A percentile compares a stretch with the other conserved stretches of the same genome.
These are phyloP conservation scores for Sterrhoptilus dennistouni DNA, from an alignment of 2,113 vertebrate genomes.

Conservation along the genomic window DNA sequence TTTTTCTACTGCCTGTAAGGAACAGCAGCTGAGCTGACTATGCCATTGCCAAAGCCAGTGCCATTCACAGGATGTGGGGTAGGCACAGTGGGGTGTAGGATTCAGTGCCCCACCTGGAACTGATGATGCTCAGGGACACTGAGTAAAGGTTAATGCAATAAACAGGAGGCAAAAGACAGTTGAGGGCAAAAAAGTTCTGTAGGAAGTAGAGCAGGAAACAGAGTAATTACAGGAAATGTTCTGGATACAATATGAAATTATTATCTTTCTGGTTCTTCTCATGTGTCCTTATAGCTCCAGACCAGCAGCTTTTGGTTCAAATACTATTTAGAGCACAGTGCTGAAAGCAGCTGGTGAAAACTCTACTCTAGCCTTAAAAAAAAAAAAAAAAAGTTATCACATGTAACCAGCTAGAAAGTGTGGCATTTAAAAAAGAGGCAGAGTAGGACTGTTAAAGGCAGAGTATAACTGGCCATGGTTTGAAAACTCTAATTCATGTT, in stretches of 20 bases:
- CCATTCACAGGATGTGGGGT: background rate
- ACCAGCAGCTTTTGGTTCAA: background rate
- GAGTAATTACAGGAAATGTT: constrained; percentile 17
- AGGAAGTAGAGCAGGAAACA: constrained; percentile 12
- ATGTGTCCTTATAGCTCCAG: background rate
- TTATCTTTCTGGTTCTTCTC: constrained; percentile 8
- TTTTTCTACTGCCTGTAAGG: background rate
- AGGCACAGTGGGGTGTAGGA: background rate
- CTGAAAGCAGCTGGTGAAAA: background rate
- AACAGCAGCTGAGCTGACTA: background rate
- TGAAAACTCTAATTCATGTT: background rate
- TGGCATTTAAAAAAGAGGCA: background rate
- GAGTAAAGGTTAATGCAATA: background rate
- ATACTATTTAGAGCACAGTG: background rate
- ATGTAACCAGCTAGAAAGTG: background rate
- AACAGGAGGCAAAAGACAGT: background rate
- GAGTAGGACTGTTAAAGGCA: background rate
- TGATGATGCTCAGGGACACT: background rate
- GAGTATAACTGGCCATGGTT: background rate
- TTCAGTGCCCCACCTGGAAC: background rate
- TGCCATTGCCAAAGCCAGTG: background rate
- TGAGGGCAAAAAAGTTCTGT: background rate
- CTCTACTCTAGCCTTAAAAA: background rate
- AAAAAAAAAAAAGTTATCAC: constrained; percentile 4
- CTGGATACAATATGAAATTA: background rate